phyloP scores from a whole-genome alignment of 1,140 invertebrate genomes.

The Brachionus rubens region DNA sequence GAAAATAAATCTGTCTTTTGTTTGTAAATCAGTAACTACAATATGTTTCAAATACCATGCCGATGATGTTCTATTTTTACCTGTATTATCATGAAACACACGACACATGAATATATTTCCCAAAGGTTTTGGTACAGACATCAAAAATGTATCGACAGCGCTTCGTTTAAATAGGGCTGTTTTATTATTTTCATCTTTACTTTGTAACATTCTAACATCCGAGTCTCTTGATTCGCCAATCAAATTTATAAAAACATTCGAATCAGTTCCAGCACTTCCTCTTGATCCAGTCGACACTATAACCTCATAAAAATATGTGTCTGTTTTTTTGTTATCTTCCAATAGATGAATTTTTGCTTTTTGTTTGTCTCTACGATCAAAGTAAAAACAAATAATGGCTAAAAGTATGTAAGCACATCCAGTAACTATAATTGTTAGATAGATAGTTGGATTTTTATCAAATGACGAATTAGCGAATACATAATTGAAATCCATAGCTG shows the following conservation, averaged over 20 bases:
- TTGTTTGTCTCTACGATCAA: slow-evolving; percentile 61
- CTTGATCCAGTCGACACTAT: slow-evolving; percentile 63
- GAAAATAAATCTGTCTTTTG: slow-evolving; percentile 58
- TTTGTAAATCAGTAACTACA: slow-evolving; percentile 57
- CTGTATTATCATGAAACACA: slow-evolving; percentile 61
- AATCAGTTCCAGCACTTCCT: slow-evolving; percentile 54
- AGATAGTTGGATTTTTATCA: slow-evolving; percentile 64
- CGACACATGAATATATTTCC: slow-evolving; percentile 57
- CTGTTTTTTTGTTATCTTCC: slow-evolving; percentile 61
- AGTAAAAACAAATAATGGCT: slow-evolving; percentile 48
- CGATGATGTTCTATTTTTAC: slow-evolving; percentile 49
- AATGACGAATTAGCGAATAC: slow-evolving; percentile 62
- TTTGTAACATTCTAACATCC: background rate
- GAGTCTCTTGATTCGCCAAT: slow-evolving; percentile 43
- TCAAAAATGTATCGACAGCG: slow-evolving; percentile 57
- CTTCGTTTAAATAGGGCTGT: slow-evolving; percentile 53
- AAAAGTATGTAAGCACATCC: slow-evolving; percentile 59
- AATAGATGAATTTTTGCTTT: slow-evolving; percentile 62
- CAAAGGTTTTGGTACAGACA: slow-evolving; percentile 57
- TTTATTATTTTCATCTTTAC: slow-evolving; percentile 23
- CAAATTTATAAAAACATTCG: slow-evolving; percentile 47
- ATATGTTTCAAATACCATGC: slow-evolving; percentile 59
- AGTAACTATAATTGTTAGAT: slow-evolving; percentile 63
- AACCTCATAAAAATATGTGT: slow-evolving; percentile 65
- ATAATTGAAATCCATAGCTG: slow-evolving; percentile 59